Percentiles rank a stretch among this genome's conserved stretches.
phyloP scores from a whole-genome alignment of 2,888 invertebrate genomes.

The Ectobius pallidus region DNA sequence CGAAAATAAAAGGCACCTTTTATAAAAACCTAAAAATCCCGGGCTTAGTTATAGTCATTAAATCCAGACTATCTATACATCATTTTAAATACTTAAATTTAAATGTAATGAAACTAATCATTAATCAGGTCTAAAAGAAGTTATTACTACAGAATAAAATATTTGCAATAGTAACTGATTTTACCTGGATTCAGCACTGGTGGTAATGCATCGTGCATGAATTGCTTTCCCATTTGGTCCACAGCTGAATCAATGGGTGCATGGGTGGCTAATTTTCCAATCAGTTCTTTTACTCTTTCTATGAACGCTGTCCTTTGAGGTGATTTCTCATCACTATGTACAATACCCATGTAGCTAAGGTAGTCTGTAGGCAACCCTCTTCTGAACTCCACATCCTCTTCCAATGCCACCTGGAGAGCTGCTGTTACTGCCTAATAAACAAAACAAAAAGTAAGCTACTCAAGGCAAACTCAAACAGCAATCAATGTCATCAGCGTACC shows the following conservation, averaged over 20 bases:
- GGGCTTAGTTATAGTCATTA: no score
- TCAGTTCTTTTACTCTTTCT: slow-evolving; percentile 51
- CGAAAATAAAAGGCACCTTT: no score
- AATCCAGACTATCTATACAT: no score
- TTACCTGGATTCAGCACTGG: slow-evolving; percentile 68
- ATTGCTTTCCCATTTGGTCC: slow-evolving; percentile 85
- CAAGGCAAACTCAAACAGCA: no score
- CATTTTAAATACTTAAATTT: no score
- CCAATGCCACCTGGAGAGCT: slow-evolving; percentile 75
- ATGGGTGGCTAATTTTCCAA: slow-evolving; percentile 53
- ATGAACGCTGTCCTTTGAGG: slow-evolving; percentile 48
- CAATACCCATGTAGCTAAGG: slow-evolving; percentile 74
- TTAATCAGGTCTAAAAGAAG: no score
- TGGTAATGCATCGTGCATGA: slow-evolving; percentile 86
- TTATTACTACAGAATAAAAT: no score
- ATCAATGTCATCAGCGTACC: neutral
- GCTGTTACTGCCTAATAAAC: slow-evolving; percentile 66
- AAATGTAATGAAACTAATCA: no score
- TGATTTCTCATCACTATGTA: slow-evolving; percentile 62
- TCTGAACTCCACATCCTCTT: slow-evolving; percentile 72
- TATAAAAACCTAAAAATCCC: no score
- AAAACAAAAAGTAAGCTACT: neutral
- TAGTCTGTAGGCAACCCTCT: slow-evolving; percentile 81
- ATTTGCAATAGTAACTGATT: no score
- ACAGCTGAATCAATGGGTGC: slow-evolving; percentile 73